These are phyloP conservation scores for Cheilinus undulatus DNA, from an alignment of 2,113 vertebrate genomes.

Conservation along the genomic window DNA sequence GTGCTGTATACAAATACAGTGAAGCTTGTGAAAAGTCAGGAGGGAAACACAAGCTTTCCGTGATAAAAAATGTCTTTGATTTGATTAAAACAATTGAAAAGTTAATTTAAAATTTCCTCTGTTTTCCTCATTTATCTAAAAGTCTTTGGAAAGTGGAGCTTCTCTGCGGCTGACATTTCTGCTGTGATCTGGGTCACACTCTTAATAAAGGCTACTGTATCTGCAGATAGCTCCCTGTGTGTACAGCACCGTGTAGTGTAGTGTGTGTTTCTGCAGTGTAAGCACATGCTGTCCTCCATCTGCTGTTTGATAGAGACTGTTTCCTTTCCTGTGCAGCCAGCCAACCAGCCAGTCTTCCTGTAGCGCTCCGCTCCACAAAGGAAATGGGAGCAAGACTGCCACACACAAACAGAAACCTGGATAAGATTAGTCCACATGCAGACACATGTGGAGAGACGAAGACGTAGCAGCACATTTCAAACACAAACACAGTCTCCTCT, in stretches of 20 bases:
- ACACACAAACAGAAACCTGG: slow-evolving; percentile 56
- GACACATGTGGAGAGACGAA: slow-evolving; percentile 30
- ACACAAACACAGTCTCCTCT: slow-evolving; percentile 14
- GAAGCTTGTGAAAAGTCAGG: neutral
- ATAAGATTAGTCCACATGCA: slow-evolving; percentile 55
- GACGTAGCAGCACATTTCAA: slow-evolving; percentile 14
- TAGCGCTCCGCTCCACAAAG: slow-evolving; percentile 60
- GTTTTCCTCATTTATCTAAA: neutral
- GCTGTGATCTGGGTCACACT: slow-evolving; percentile 52
- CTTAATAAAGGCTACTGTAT: slow-evolving; percentile 46
- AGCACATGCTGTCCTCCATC: slow-evolving; percentile 83
- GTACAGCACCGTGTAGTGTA: slow-evolving; percentile 17
- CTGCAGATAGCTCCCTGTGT: slow-evolving; percentile 19
- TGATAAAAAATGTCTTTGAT: slow-evolving; percentile 16
- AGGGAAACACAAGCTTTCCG: slow-evolving; percentile 24
- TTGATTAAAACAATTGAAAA: slow-evolving; percentile 33
- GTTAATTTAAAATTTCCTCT: slow-evolving; percentile 30
- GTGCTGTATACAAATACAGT: too few species aligned
- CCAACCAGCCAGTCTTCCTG: slow-evolving; percentile 78
- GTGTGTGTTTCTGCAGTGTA: slow-evolving; percentile 75
- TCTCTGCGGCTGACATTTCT: slow-evolving; percentile 27
- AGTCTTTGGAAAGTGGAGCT: neutral
- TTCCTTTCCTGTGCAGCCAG: slow-evolving; percentile 82
- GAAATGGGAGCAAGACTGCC: slow-evolving; percentile 65
- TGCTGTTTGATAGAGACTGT: slow-evolving; percentile 77